A percentile compares a stretch with the other conserved stretches of the same genome.
Conservation (phyloP, 2,888 invertebrate genomes). For the Scaptomyza polygonia region DNA sequence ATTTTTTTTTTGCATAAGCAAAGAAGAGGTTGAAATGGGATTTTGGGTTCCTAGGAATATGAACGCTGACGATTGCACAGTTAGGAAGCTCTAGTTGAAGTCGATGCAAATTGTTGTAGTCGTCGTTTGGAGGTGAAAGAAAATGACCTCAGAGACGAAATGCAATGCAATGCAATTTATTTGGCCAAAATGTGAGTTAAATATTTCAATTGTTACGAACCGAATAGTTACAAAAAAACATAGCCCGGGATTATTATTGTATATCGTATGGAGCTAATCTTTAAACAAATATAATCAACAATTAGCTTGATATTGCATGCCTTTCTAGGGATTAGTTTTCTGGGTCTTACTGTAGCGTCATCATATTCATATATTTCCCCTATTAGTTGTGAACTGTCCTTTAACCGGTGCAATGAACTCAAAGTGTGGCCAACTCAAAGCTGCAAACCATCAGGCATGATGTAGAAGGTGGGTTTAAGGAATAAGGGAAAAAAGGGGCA, state of each 20-base stretch:
- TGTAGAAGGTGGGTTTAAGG: background rate
- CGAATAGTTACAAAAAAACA: too few species aligned
- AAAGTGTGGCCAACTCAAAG: slow-evolving; percentile 58
- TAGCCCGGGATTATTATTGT: too few species aligned
- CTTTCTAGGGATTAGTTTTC: background rate
- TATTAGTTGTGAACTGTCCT: slow-evolving; percentile 43
- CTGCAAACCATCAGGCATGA: slow-evolving; percentile 31
- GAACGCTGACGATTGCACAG: slow-evolving; percentile 42
- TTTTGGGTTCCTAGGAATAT: slow-evolving; percentile 41
- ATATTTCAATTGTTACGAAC: background rate
- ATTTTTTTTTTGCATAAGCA: slow-evolving; percentile 34
- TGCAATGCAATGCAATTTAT: slow-evolving; percentile 76
- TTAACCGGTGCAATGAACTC: slow-evolving; percentile 71
- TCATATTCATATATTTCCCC: background rate
- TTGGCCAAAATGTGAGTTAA: slow-evolving; percentile 50
- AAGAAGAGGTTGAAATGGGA: slow-evolving; percentile 16
- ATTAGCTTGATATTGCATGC: background rate
- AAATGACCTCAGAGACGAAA: slow-evolving; percentile 76
- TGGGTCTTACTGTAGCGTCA: too few species aligned
- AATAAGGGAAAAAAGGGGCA: background rate
- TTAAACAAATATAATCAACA: background rate
- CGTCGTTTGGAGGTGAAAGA: slow-evolving; percentile 54
- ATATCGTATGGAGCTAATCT: too few species aligned
- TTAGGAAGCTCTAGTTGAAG: slow-evolving; percentile 46
- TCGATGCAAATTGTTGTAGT: slow-evolving; percentile 32